Base-by-base conservation (phyloP, 2,797 vertebrate species). In the Gila robusta region DNA sequence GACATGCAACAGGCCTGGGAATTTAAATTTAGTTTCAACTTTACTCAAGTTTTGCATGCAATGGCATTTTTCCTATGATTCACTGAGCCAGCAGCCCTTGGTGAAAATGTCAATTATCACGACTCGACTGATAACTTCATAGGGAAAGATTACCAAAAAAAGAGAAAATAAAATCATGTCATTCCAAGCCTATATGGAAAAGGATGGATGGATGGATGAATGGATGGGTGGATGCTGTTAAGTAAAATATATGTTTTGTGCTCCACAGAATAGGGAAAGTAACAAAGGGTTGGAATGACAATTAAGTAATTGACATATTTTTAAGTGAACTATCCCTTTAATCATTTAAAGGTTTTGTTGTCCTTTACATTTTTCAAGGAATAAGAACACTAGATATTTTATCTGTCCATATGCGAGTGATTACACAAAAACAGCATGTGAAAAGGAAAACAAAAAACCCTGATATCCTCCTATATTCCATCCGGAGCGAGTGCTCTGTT, bases 391-490 rank as follows among this genome's bases (percentile, higher is more conserved):
- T 66, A 74, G 35, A 5, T 56, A 16, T 41, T 73, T 84, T 44
- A 47, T 81, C 41, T 59, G 83, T 83, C 82, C 88, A 90, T 83
- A 73, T 86, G 84, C 17, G 62, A 87, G 69, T 86, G 79, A 86
- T 85, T 83, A 79, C 21, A 73, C 41, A 78, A 82, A 21, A 70
- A 54, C 76, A 88, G 73, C 56, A 23, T 82, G 76, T 81, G 19
- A 86, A 83, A 83, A 69, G 84, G 52, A 83, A 52, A 67, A 69
- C 81, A 89, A 90, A 84, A 86, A 79, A 16, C 11, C 64, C 47
- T n/a, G 56, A 83, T 73, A 81, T 73, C 77, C 82, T 77, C 52
- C 52, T 80, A 32, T 67, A 88, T 66, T 67, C 81, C 78, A 85
- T 89, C 82, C 71, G 74, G 82, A 76, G 19, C 54, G 71, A 69